A percentile compares a stretch with the other conserved stretches of the same genome.
Conservation (phyloP, 92 coral and sea anemone species). For the Porites cylindrica region DNA sequence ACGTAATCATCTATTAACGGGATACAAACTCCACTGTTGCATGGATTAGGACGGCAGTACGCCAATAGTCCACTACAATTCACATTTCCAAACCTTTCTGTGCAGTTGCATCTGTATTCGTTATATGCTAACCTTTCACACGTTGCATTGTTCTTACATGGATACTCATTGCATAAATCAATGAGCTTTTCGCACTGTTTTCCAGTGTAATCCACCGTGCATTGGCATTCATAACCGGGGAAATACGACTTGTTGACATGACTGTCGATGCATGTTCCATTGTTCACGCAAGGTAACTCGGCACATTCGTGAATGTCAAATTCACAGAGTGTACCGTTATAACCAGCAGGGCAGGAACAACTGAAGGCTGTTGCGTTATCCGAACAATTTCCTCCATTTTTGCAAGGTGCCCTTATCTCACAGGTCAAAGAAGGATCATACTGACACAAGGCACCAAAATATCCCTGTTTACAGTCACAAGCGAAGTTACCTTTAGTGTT, state of each 20-base stretch:
- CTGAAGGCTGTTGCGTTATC: no score
- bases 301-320: conserved; percentile 87
- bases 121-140: conserved; percentile 68
- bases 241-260: conserved; percentile 57
- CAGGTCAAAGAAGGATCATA: no score
- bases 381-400: no score
- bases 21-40: conserved; percentile 60
- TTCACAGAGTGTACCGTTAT: no score
- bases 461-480: no score
- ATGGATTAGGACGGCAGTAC: conserved; percentile 68
- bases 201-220: conserved; percentile 84
- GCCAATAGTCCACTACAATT: conserved; percentile 76
- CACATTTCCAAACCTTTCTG: conserved; percentile 81
- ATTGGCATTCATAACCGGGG: conserved; percentile 80
- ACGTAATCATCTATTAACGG: conserved; percentile 72
- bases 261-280: conserved; percentile 91
- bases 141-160: conserved; percentile 74
- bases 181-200: conserved; percentile 68
- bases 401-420: no score
- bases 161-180: conserved; percentile 72
- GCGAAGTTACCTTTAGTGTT: no score
- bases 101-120: conserved; percentile 74
- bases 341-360: no score
- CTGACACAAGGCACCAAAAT: no score
- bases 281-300: conserved; percentile 80